A percentile compares a stretch with the other conserved stretches of the same genome.
These are phyloP conservation scores for Melieria picta DNA, from an alignment of 2,888 invertebrate species.

Conservation along the genomic window DNA sequence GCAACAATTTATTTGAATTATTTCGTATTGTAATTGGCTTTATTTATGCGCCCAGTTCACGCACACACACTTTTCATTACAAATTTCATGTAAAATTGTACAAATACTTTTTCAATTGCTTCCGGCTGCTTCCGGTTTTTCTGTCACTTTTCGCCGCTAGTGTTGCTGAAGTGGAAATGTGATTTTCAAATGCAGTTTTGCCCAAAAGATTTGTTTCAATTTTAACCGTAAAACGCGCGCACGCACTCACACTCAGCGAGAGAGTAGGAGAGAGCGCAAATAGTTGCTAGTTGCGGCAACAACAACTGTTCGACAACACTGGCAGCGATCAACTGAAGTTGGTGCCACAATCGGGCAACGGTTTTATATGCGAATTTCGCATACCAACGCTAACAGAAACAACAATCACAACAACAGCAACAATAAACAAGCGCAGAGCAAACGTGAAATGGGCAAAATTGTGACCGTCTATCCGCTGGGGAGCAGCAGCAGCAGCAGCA, in stretches of 20 bases:
- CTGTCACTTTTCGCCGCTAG: too few relatives aligned
- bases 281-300: constrained; percentile 4
- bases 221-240: too few relatives aligned
- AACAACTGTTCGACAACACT: constrained; percentile 48
- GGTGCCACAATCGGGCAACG: constrained; percentile 46
- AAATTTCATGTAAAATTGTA: too few relatives aligned
- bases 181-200: too few relatives aligned
- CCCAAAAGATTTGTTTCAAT: too few relatives aligned
- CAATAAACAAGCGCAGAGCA: neutral
- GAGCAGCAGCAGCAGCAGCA: constrained; percentile 28
- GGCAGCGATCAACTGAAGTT: constrained; percentile 56
- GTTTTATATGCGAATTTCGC: constrained; percentile 51
- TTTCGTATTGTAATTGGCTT: neutral
- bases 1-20: neutral
- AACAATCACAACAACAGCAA: constrained; percentile 15
- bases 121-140: too few relatives aligned
- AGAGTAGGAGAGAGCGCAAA: neutral
- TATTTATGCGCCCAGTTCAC: too few relatives aligned
- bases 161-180: too few relatives aligned
- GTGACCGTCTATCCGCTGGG: constrained; percentile 3
- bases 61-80: too few relatives aligned
- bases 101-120: too few relatives aligned
- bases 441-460: neutral
- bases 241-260: neutral
- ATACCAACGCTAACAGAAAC: constrained; percentile 22